Base-by-base conservation (phyloP, 2,797 vertebrate species). In the Thalassophryne amazonica region DNA sequence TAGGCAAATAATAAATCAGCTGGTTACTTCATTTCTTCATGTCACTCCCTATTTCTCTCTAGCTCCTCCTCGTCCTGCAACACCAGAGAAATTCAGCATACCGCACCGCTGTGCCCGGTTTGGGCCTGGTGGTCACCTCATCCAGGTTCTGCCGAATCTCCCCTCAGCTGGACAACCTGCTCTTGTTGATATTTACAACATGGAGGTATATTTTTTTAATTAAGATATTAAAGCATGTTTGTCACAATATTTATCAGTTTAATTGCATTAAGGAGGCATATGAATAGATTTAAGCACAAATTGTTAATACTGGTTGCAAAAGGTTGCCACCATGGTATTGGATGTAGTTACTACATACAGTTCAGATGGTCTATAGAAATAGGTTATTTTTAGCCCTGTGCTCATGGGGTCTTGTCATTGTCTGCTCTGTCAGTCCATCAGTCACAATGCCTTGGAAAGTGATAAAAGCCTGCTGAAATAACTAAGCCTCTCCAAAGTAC, bases 151-250 rank as follows among this genome's bases (percentile, higher is more conserved):
- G 28, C 92, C 96, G 21, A 99, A 98, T 69, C 85, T 99, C 12
- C 97, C 97, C 22, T 96, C 97, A 0, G 95, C 95, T 24, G 97
- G 97, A n/a, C 96, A 99, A 76, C 97, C 97, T 0, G 94, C 97
- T 7, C 81, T 99, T 20, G 96, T 99, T 4, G 96, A 98, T 63
- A 88, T 99, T 37, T 88, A 97, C 88, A 98, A 91, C 73, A 82
- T 98, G 88, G 97, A 99, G 94, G 97, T 98, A 83, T 0, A 7
- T 17, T 34, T 74, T 14, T 29, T 12, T 16, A 39, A 7, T 1
- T 7, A 36, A 3, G 11, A 7, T 7, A 3, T 27, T 30, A 35
- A 0, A 15, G 5, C 12, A 7, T 17, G 2, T 15, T 14, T 14
- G 5, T 22, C 13, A 38, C 13, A 7, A 12, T 8, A 18, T 16